Evolutionary conservation across 2,888 invertebrate genomes (phyloP).

Genomic region (Conops quadrifasciatus): DNA sequence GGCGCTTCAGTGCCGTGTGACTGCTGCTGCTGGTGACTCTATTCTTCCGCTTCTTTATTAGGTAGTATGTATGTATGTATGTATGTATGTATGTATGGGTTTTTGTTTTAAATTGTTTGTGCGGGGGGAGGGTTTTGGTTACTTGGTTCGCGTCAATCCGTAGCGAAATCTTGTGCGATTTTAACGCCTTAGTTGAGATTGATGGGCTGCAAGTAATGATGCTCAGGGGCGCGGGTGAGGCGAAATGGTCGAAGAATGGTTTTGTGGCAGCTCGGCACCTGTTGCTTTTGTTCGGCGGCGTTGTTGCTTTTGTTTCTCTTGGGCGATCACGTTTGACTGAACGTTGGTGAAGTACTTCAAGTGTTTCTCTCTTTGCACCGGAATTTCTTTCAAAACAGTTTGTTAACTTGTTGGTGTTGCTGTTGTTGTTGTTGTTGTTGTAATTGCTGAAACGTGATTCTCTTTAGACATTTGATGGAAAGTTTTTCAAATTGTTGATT

Average conservation of each 20-base stretch:
- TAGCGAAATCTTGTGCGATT: slow-evolving; percentile 1
- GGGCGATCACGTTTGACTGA: background rate
- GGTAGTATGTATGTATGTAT: background rate
- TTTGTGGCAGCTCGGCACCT: slow-evolving; percentile 11
- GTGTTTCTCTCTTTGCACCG: background rate
- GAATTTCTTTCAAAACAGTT: background rate
- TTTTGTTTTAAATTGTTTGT: background rate
- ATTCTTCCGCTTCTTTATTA: no score
- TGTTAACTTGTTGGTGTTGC: background rate
- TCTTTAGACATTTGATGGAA: no score
- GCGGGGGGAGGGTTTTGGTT: background rate
- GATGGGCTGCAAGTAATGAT: no score
- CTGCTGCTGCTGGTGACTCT: background rate
- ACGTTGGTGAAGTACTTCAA: background rate
- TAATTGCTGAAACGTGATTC: background rate
- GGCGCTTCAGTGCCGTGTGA: slow-evolving; percentile 2
- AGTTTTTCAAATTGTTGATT: no score
- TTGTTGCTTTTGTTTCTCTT: background rate
- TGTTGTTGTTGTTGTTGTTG: background rate
- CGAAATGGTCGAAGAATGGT: background rate
- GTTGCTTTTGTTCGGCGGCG: slow-evolving; percentile 14
- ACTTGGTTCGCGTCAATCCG: background rate
- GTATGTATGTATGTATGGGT: background rate
- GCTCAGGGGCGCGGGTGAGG: no score
- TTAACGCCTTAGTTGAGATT: background rate